Base-by-base conservation (phyloP, 2,797 vertebrate species). In the Karalla daura region DNA sequence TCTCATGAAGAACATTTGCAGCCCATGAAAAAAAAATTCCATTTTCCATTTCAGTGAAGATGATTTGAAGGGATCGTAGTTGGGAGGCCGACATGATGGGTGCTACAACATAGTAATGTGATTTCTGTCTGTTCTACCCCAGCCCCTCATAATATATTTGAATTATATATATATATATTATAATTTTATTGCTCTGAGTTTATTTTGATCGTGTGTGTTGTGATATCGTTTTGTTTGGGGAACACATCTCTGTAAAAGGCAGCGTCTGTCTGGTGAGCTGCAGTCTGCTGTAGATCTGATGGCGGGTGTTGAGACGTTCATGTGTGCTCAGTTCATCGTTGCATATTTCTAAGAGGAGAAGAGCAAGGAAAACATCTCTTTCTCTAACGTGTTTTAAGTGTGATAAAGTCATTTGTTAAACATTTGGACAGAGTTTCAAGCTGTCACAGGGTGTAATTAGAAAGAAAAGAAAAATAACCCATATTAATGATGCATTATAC, bases 11-110 rank as follows among this genome's bases (percentile, higher is more conserved):
- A 89, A 94, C 32, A 71, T 58, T 65, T 63, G 46, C 33, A 33
- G 17, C 15, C 60, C 40, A 59, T 18, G 10, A 85, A 92, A 92
- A 79, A n/a, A n/a, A n/a, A n/a, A n/a, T n/a, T 73, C 73, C 87
- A 86, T 90, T 94, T 53, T 86, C 32, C 85, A 91, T 91, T 87
- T 89, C 88, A 87, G 88, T 88, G 87, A 91, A 85, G 92, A 74
- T 21, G 55, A 66, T 35, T 47, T 92, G 86, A 93, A 85, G 78
- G 73, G 84, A 91, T 91, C 85, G 45, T n/a, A 91, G 90, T 84
- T 90, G 81, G 83, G 82, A 83, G 84, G 75, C 78, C 88, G 87
- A 91, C 76, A 74, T 87, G 88, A 89, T 86, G 55, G 61, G 28
- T 63, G 52, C 45, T 50, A 45, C 53, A 44, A 59, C 52, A 53